Evolutionary conservation across 2,888 invertebrate genomes (phyloP).

Genomic region (Tridacna crocea): DNA sequence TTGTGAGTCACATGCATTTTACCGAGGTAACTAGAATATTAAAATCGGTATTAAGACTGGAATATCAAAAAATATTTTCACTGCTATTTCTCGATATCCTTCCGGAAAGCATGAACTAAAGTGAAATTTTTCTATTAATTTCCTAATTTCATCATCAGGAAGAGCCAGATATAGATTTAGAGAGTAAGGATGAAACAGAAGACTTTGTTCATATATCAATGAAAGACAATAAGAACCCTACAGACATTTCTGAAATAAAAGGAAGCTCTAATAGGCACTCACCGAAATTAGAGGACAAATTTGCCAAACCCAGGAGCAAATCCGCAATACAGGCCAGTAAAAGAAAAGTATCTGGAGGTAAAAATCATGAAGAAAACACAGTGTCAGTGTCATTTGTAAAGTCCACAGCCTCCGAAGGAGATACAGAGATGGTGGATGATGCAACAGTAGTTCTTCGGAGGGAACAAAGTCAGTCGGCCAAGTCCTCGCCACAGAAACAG

Average conservation of each 20-base stretch:
- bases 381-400: background rate
- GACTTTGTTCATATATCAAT: conserved; percentile 69
- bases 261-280: background rate
- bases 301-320: background rate
- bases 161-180: conserved; percentile 40
- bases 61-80: too few relatives aligned
- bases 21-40: too few relatives aligned
- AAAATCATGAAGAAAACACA: conserved; percentile 17
- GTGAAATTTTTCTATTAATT: too few relatives aligned
- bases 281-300: conserved; percentile 14
- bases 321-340: conserved; percentile 36
- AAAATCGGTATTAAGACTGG: too few relatives aligned
- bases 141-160: background rate
- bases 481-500: conserved; percentile 61
- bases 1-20: too few relatives aligned
- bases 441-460: background rate
- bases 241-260: background rate
- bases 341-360: conserved; percentile 39
- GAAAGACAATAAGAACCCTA: conserved; percentile 31
- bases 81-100: too few relatives aligned
- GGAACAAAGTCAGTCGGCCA: conserved; percentile 57
- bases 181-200: conserved; percentile 44
- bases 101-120: too few relatives aligned
- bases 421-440: conserved; percentile 4
- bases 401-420: background rate